phyloP scores from a whole-genome alignment of 1,140 invertebrate species.

The Cardiocondyla obscurior region DNA sequence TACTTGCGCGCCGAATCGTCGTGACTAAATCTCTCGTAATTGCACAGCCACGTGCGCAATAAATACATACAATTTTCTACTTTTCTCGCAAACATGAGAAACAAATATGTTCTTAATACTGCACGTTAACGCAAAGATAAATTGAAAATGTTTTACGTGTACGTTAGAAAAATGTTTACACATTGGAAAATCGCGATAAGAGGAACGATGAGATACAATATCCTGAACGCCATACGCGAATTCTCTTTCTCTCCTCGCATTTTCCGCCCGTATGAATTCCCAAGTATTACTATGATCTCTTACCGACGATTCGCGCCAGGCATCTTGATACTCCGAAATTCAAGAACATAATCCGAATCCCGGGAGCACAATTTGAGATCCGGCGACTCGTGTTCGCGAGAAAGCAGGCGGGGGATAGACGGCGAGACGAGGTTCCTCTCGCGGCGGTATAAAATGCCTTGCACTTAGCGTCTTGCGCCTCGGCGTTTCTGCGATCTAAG shows the following conservation, averaged over 20 bases:
- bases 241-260: not conserved
- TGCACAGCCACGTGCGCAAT: no score
- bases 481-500: not conserved
- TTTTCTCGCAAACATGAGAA: not conserved
- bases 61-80: not conserved
- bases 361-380: conserved; percentile 46
- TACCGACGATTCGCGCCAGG: conserved; percentile 7
- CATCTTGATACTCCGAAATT: conserved; percentile 53
- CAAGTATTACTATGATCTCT: conserved; percentile 53
- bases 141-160: not conserved
- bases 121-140: not conserved
- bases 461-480: conserved; percentile 21
- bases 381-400: conserved; percentile 22
- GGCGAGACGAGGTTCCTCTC: not conserved
- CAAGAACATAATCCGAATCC: conserved; percentile 61
- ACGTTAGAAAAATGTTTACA: not conserved
- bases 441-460: conserved; percentile 29
- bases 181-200: not conserved
- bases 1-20: not conserved
- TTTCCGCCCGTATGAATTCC: conserved; percentile 55
- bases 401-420: not conserved
- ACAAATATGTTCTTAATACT: not conserved
- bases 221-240: not conserved
- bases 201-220: not conserved
- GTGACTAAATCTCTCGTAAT: not conserved